These are phyloP conservation scores for Ophion obscuratus DNA, from an alignment of 2,888 invertebrate species.

Conservation along the genomic window DNA sequence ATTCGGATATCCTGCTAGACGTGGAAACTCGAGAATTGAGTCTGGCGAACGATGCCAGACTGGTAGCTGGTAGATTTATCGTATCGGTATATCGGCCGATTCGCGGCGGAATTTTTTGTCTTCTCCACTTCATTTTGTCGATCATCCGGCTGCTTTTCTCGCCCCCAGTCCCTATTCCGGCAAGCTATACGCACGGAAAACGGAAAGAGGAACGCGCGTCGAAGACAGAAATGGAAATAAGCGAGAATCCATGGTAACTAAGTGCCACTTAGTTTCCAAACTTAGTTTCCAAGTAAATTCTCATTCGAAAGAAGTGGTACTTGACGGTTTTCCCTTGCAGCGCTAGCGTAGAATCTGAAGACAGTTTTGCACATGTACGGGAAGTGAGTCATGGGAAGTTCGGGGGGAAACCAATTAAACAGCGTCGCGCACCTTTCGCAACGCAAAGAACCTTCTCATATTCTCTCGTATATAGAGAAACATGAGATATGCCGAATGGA, in stretches of 20 bases:
- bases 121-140: constrained; percentile 1
- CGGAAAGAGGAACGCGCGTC: neutral
- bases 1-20: constrained; percentile 4
- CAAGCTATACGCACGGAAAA: neutral
- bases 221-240: neutral
- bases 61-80: neutral
- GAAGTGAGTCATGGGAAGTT: neutral
- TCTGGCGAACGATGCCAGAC: neutral
- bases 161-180: neutral
- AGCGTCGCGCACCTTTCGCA: constrained; percentile 29
- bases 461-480: constrained; percentile 2
- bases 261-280: neutral
- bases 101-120: neutral
- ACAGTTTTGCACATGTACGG: neutral
- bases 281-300: neutral
- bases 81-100: neutral
- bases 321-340: neutral
- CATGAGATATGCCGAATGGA: neutral
- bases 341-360: neutral
- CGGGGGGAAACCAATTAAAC: constrained; percentile 47
- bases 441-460: neutral
- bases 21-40: constrained; percentile 30
- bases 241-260: neutral
- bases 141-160: neutral
- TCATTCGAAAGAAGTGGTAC: neutral